Percentiles rank a stretch among this genome's conserved stretches.
phyloP scores from a whole-genome alignment of 2,888 invertebrate species.

The Pollenia labialis region DNA sequence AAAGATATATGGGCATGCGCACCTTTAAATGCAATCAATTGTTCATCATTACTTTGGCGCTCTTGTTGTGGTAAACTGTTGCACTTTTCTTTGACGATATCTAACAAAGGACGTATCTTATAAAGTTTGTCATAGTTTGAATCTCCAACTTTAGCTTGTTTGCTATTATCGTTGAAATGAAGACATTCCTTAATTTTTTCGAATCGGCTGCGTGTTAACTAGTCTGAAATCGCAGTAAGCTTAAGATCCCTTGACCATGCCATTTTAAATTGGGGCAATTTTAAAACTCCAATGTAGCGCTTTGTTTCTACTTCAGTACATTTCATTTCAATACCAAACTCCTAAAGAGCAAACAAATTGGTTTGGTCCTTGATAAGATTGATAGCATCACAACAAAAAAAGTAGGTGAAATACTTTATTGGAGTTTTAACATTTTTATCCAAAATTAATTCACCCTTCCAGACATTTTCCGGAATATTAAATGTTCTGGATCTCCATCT shows the following conservation, averaged over 20 bases:
- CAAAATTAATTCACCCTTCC: too few relatives aligned
- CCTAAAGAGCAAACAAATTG: slow-evolving; percentile 49
- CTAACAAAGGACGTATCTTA: too few relatives aligned
- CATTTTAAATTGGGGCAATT: slow-evolving; percentile 62
- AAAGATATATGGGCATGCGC: slow-evolving; percentile 5
- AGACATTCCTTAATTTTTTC: slow-evolving; percentile 59
- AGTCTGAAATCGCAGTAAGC: slow-evolving; percentile 49
- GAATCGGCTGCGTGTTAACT: slow-evolving; percentile 43
- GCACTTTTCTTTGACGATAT: too few relatives aligned
- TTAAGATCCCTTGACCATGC: slow-evolving; percentile 58
- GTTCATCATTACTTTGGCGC: slow-evolving; percentile 72
- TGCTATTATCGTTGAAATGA: slow-evolving; percentile 51
- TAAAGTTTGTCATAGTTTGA: slow-evolving; percentile 55
- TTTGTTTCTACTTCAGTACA: slow-evolving; percentile 37
- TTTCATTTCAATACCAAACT: slow-evolving; percentile 12
- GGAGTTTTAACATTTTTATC: background rate
- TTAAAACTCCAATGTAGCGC: slow-evolving; percentile 57
- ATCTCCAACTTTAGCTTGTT: slow-evolving; percentile 35
- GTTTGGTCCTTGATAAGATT: slow-evolving; percentile 57
- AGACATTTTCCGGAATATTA: too few relatives aligned
- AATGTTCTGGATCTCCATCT: too few relatives aligned
- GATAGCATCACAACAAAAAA: slow-evolving; percentile 44
- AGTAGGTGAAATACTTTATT: slow-evolving; percentile 5
- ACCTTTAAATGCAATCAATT: slow-evolving; percentile 67
- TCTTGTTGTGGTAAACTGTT: slow-evolving; percentile 61